Percentiles rank a stretch among this genome's conserved stretches.
Conservation (phyloP, 2,888 invertebrate species). For the Chaitophorus viminalis region DNA sequence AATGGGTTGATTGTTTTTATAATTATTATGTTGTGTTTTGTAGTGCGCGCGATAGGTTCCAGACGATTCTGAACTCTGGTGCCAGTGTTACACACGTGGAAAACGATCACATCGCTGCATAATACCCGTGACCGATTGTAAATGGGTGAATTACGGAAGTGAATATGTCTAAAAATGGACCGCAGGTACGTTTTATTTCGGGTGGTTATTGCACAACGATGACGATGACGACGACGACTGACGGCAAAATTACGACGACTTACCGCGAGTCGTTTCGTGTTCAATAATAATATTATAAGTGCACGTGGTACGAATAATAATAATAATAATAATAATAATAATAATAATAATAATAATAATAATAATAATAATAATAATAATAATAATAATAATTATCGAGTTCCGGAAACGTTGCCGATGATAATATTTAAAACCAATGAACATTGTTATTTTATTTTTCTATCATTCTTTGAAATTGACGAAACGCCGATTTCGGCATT, state of each 20-base stretch:
- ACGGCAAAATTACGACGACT: background rate
- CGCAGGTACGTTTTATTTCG: background rate
- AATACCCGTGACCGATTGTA: constrained; percentile 52
- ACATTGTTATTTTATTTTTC: background rate
- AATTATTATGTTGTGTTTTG: no score
- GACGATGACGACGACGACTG: background rate
- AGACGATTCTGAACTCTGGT: background rate
- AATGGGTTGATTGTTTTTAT: background rate
- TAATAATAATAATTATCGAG: background rate
- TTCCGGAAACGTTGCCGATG: background rate
- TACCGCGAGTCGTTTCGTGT: background rate
- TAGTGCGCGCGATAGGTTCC: background rate
- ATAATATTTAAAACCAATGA: background rate
- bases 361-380: no score
- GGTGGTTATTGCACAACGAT: background rate
- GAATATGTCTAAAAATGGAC: constrained; percentile 5
- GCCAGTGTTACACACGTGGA: constrained; percentile 6
- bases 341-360: no score
- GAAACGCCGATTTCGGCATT: background rate
- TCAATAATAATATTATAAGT: no score
- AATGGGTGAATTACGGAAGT: constrained; percentile 48
- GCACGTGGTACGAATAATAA: background rate
- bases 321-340: background rate
- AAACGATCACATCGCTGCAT: constrained; percentile 35
- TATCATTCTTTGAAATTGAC: background rate